These are phyloP conservation scores for Martes martes DNA, from an alignment of 2,113 vertebrate genomes.

Conservation along the genomic window DNA sequence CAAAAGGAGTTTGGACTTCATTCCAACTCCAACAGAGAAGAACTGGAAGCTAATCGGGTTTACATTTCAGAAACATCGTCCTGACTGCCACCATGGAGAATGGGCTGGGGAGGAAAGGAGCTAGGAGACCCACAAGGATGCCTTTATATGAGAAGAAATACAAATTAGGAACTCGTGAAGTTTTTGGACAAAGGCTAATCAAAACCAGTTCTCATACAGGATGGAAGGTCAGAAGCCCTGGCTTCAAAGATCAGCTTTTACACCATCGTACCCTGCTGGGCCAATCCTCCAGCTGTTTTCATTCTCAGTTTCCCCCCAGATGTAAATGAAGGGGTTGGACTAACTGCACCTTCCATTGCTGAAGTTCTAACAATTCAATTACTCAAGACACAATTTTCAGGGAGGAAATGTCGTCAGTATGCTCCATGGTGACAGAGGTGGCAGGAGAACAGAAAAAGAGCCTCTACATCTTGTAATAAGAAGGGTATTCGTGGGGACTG, in stretches of 20 bases:
- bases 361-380: constrained; percentile 10
- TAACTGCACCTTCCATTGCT: neutral
- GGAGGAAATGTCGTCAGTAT: neutral
- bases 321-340: neutral
- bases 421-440: neutral
- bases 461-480: neutral
- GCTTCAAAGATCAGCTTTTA: neutral
- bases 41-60: neutral
- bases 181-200: neutral
- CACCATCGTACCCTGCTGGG: neutral
- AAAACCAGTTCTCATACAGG: neutral
- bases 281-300: neutral
- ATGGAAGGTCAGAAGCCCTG: neutral
- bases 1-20: neutral
- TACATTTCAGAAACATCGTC: neutral
- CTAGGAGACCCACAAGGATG: neutral
- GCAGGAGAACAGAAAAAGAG: neutral
- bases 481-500: neutral
- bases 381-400: neutral
- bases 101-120: neutral
- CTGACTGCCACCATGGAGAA: neutral
- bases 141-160: neutral
- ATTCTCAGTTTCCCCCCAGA: neutral
- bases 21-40: neutral
- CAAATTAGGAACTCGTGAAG: neutral